A percentile compares a stretch with the other conserved stretches of the same genome.
Evolutionary conservation across 2,888 invertebrate species (phyloP).

Genomic region (Trissolcus brochymenae): DNA sequence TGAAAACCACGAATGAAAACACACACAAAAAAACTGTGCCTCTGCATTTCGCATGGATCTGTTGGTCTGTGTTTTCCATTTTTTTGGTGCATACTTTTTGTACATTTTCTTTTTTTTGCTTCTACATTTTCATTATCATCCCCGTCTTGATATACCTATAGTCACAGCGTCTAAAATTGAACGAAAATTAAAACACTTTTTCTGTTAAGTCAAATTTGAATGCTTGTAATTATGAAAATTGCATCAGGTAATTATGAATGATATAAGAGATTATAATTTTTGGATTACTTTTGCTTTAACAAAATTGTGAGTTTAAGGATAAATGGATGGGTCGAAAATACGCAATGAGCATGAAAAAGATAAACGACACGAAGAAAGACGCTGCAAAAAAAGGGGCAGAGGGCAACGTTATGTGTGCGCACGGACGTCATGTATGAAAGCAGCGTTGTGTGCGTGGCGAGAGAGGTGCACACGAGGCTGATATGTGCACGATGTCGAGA

Average conservation of each 20-base stretch:
- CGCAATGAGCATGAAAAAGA: constrained; percentile 23
- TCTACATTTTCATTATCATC: too few species aligned
- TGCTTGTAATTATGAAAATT: too few species aligned
- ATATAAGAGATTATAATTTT: too few species aligned
- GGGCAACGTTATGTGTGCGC: constrained; percentile 51
- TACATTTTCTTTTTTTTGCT: too few species aligned
- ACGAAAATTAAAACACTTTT: too few species aligned
- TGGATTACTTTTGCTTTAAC: background rate
- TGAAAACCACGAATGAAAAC: constrained; percentile 13
- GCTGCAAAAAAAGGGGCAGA: constrained; percentile 39
- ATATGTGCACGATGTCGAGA: constrained; percentile 49
- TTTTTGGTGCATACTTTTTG: too few species aligned
- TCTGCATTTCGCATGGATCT: background rate
- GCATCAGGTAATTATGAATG: too few species aligned
- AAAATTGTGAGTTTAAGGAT: background rate
- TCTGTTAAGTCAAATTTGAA: too few species aligned
- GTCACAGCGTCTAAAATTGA: too few species aligned
- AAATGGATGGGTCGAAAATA: constrained; percentile 15
- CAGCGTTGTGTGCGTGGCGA: constrained; percentile 11
- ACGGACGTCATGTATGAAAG: constrained; percentile 13
- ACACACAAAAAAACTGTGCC: constrained; percentile 2
- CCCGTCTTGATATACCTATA: too few species aligned
- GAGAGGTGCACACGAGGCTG: constrained; percentile 31
- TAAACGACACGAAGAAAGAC: constrained; percentile 28
- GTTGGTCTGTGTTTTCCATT: constrained; percentile 2